Conservation (phyloP, 2,888 invertebrate genomes). For the Parascotia fuliginaria region DNA sequence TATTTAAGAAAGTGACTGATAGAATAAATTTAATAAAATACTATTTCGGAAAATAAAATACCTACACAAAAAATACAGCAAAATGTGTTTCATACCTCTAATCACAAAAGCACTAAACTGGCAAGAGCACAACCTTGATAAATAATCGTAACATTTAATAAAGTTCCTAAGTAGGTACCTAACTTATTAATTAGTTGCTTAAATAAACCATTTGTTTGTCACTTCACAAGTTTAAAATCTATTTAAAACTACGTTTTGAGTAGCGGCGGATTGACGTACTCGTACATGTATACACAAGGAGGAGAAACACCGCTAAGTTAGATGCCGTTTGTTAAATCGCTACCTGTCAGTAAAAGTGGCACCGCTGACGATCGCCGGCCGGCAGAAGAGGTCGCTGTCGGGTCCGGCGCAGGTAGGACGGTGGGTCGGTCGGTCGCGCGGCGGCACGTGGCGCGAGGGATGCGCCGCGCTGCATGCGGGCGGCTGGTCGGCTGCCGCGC, state of each 20-base stretch:
- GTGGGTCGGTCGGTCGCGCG: conserved; percentile 16
- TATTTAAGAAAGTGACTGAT: too few relatives aligned
- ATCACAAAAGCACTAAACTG: too few relatives aligned
- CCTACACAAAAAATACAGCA: neutral
- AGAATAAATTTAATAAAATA: too few relatives aligned
- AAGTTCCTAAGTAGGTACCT: neutral
- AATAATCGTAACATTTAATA: neutral
- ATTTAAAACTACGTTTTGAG: neutral
- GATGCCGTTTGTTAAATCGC: neutral
- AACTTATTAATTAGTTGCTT: neutral
- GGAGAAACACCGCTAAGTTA: neutral
- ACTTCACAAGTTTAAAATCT: neutral
- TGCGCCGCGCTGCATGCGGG: conserved; percentile 48
- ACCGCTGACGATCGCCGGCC: too few relatives aligned
- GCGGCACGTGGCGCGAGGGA: conserved; percentile 42
- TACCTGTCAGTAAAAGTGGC: conserved; percentile 6
- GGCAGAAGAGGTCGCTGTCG: too few relatives aligned
- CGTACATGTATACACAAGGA: neutral
- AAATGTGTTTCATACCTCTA: too few relatives aligned
- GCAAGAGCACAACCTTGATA: neutral
- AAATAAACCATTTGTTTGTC: neutral
- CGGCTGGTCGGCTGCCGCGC: conserved; percentile 68
- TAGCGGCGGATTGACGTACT: neutral
- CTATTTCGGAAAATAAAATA: too few relatives aligned
- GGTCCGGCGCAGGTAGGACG: conserved; percentile 2